A percentile compares a stretch with the other conserved stretches of the same genome.
phyloP scores from a whole-genome alignment of 2,888 invertebrate genomes.

The Apodemia duryi region DNA sequence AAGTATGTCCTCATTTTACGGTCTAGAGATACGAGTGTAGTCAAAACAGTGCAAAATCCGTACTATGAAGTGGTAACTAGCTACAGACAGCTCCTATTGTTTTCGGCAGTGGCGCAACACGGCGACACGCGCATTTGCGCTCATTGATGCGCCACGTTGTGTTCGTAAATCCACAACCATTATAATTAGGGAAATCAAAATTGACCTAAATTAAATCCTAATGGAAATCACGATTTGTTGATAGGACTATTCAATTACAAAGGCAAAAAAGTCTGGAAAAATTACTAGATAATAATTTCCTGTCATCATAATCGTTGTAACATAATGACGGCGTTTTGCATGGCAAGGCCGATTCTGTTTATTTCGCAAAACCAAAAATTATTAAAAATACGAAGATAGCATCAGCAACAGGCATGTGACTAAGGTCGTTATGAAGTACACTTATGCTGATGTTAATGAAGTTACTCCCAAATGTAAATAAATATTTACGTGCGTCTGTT shows the following conservation, averaged over 20 bases:
- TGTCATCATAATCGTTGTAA: conserved; percentile 49
- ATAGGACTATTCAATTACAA: conserved; percentile 63
- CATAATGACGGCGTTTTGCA: conserved; percentile 44
- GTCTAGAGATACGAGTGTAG: conserved; percentile 54
- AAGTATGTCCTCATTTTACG: conserved; percentile 45
- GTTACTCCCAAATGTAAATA: no score
- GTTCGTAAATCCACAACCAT: conserved; percentile 32
- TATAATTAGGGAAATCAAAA: conserved; percentile 56
- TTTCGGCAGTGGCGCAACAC: conserved; percentile 57
- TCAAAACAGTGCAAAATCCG: conserved; percentile 52
- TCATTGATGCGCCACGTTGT: conserved; percentile 60
- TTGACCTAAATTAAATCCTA: conserved; percentile 70
- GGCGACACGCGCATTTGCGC: conserved; percentile 71
- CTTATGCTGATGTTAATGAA: no score
- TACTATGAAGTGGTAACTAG: conserved; percentile 54
- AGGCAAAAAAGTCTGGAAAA: conserved; percentile 59
- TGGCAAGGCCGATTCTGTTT: conserved; percentile 47
- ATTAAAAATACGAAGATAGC: conserved; percentile 5
- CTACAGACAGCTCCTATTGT: conserved; percentile 49
- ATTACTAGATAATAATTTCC: conserved; percentile 67
- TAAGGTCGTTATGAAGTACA: neutral
- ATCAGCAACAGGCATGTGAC: neutral
- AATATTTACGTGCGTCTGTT: no score
- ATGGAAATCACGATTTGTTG: conserved; percentile 62
- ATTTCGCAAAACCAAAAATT: conserved; percentile 16